Evolutionary conservation across 2,888 invertebrate species (phyloP).

Genomic region (Pterostichus niger): DNA sequence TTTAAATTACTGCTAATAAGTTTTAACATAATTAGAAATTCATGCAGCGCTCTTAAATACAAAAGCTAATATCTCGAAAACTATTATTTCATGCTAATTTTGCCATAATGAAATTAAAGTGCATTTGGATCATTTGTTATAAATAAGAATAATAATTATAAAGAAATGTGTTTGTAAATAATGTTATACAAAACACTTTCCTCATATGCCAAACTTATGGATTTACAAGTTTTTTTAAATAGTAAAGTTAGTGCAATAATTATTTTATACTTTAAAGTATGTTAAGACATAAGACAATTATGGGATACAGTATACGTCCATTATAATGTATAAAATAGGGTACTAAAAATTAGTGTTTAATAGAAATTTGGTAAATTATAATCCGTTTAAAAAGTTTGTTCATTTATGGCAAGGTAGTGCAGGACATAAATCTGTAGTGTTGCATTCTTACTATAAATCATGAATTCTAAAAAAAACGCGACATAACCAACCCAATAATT

Average conservation of each 20-base stretch:
- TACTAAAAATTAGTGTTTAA: too few species aligned
- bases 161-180: not conserved
- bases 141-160: not conserved
- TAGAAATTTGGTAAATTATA: too few species aligned
- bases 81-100: slow-evolving; percentile 15
- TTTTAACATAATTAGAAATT: slow-evolving; percentile 45
- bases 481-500: slow-evolving; percentile 21
- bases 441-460: slow-evolving; percentile 38
- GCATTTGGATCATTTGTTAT: not conserved
- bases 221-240: too few species aligned
- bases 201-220: too few species aligned
- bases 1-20: slow-evolving; percentile 27
- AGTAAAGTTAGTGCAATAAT: too few species aligned
- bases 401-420: not conserved
- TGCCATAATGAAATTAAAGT: not conserved
- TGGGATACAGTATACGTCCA: too few species aligned
- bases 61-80: slow-evolving; percentile 25
- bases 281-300: too few species aligned
- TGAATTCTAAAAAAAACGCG: slow-evolving; percentile 28
- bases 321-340: too few species aligned
- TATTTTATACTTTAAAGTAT: too few species aligned
- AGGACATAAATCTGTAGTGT: slow-evolving; percentile 21
- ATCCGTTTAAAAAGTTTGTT: not conserved
- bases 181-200: not conserved
- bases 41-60: slow-evolving; percentile 29